Evolutionary conservation across 2,797 vertebrate genomes (phyloP), one percentile per base, ranked within the genome.

Genomic region (Eulemur coronatus): DNA sequence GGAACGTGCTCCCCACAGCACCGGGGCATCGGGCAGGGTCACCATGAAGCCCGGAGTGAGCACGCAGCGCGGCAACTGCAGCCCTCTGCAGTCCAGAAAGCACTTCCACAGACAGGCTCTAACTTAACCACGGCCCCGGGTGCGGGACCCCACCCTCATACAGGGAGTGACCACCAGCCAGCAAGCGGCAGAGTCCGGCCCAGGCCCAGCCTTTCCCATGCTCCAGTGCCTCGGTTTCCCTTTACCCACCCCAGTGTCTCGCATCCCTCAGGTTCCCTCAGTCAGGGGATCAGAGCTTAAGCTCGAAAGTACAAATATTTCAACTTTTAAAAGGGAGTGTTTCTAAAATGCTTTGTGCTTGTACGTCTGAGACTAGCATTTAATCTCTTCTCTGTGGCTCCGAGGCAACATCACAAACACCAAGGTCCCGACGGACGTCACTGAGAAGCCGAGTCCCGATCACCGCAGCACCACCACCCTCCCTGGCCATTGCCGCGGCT

Each of bases 151-250:
- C 6, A 2, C 15, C 52, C 52, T 35, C 14, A 14, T 14, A 4
- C 43, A 38, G 79, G 1, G 13, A 22, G 24, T 18, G 14, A 28
- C 15, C 33, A 30, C 30, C 14, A 1, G 38, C 50, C 50, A 35
- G n/a, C 1, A 2, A 30, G 35, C 0, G 0, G 61, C n/a, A 52
- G n/a, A 43, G 69, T 38, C n/a, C 2, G 1, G 3, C n/a, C 14
- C 1, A 1, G 14, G 20, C 30, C 46, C 14, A 12, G 14, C 46
- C 20, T n/a, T 33, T 26, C 48, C 30, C 38, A 26, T 0, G 0
- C 12, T 20, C 8, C 0, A 1, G 28, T 38, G 18, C 24, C 28
- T 17, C 0, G 5, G 79, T 41, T 55, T 50, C 46, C 4, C 43
- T 9, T 4, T 11, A n/a, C 20, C 30, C 2, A 76, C 33, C 1